Conservation (phyloP, 2,113 vertebrate genomes). For the Lepisosteus osseus region DNA sequence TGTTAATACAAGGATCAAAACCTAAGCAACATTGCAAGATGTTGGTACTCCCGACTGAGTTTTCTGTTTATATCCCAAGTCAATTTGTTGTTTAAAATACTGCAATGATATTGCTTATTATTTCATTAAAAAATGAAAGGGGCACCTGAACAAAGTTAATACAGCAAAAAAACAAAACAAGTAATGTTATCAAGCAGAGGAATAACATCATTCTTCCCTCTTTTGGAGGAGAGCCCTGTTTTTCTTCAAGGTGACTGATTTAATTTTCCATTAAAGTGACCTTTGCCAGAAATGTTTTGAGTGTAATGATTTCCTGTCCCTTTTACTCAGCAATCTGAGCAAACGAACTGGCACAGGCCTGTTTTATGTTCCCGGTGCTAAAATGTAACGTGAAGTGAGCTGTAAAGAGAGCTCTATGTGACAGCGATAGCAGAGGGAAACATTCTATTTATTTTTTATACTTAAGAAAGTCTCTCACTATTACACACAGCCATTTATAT, state of each 20-base stretch:
- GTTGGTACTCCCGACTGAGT: too few relatives aligned
- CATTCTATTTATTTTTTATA: too few relatives aligned
- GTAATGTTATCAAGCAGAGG: not conserved
- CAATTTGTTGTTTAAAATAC: too few relatives aligned
- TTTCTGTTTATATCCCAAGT: too few relatives aligned
- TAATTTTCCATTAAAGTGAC: slow-evolving; percentile 86
- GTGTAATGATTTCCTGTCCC: slow-evolving; percentile 91
- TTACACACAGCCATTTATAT: too few relatives aligned
- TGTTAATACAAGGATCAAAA: too few relatives aligned
- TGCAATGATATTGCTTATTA: too few relatives aligned
- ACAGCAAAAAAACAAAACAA: not conserved
- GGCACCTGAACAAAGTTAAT: too few relatives aligned
- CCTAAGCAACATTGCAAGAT: too few relatives aligned
- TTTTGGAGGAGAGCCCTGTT: slow-evolving; percentile 41
- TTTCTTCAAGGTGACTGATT: slow-evolving; percentile 83
- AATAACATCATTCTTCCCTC: slow-evolving; percentile 3
- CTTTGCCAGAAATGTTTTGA: slow-evolving; percentile 83
- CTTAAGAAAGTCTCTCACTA: too few relatives aligned
- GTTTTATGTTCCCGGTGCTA: slow-evolving; percentile 58
- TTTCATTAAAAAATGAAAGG: too few relatives aligned
- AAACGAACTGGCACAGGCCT: slow-evolving; percentile 58
- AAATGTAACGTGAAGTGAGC: slow-evolving; percentile 64
- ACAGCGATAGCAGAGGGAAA: slow-evolving; percentile 15
- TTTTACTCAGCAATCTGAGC: slow-evolving; percentile 68
- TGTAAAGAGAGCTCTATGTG: slow-evolving; percentile 33